These are phyloP conservation scores for Corythoichthys intestinalis DNA, from an alignment of 2,113 vertebrate genomes.

Conservation along the genomic window DNA sequence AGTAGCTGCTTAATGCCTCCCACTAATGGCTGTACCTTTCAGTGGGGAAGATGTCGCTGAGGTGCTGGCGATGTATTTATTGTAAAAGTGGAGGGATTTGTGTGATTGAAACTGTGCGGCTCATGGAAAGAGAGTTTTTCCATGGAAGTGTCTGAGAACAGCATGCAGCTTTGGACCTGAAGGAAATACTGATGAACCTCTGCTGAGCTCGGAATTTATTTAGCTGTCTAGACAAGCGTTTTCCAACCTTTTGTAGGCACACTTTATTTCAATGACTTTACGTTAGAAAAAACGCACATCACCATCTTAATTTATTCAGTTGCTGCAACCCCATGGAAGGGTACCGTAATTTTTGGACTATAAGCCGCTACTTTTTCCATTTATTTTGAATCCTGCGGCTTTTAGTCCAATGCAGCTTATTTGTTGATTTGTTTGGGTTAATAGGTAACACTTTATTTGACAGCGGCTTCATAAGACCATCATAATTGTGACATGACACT, in stretches of 20 bases:
- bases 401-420: too few species aligned
- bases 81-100: slow-evolving; percentile 26
- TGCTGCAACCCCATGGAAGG: too few species aligned
- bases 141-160: slow-evolving; percentile 33
- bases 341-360: too few species aligned
- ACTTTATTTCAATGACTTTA: not conserved
- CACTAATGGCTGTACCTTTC: slow-evolving; percentile 2
- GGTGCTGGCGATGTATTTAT: slow-evolving; percentile 33
- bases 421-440: too few species aligned
- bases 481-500: too few species aligned
- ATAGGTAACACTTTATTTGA: too few species aligned
- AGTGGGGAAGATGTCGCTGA: slow-evolving; percentile 6
- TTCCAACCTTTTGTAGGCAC: not conserved
- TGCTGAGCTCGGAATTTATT: slow-evolving; percentile 33
- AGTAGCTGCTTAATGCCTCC: slow-evolving; percentile 14
- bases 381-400: too few species aligned
- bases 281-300: too few species aligned
- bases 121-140: slow-evolving; percentile 54
- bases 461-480: too few species aligned
- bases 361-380: too few species aligned
- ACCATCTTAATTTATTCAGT: too few species aligned
- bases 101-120: slow-evolving; percentile 32
- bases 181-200: slow-evolving; percentile 52
- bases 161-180: slow-evolving; percentile 31
- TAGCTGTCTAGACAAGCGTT: slow-evolving; percentile 17